Evolutionary conservation across 1,140 invertebrate species (phyloP).

Genomic region (Drosophila pseudoananassae): DNA sequence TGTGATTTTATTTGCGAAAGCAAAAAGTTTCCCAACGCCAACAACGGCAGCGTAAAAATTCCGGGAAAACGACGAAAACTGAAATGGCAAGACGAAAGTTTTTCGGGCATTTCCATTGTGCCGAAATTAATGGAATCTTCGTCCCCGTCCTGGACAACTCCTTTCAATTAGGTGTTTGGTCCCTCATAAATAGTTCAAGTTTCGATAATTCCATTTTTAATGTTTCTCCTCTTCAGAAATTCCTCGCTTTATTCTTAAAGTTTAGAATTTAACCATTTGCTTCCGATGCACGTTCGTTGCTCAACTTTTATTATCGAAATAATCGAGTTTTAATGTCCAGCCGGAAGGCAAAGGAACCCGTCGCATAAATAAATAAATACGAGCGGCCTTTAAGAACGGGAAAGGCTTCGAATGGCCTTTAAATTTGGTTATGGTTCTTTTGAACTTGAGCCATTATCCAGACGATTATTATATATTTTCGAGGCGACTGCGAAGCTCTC

Average conservation of each 20-base stretch:
- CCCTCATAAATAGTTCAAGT: conserved; percentile 47
- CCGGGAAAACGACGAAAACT: conserved; percentile 23
- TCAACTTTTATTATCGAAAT: conserved; percentile 74
- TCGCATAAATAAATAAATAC: conserved; percentile 70
- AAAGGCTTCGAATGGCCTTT: conserved; percentile 57
- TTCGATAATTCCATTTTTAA: conserved; percentile 44
- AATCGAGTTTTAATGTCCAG: conserved; percentile 73
- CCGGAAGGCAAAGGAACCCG: conserved; percentile 37
- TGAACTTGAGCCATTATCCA: conserved; percentile 62
- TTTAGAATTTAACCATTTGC: conserved; percentile 41
- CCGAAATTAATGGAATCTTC: conserved; percentile 34
- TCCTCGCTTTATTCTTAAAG: conserved; percentile 14
- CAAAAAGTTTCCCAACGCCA: conserved; percentile 30
- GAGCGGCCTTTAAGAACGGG: conserved; percentile 21
- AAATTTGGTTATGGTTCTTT: conserved; percentile 45
- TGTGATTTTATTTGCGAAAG: conserved; percentile 64
- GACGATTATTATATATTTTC: conserved; percentile 42
- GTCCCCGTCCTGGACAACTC: neutral
- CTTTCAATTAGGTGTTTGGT: conserved; percentile 44
- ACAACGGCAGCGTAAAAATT: conserved; percentile 42
- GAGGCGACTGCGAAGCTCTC: neutral
- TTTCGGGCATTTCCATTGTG: conserved; percentile 21
- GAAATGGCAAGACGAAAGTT: conserved; percentile 22
- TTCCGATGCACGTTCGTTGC: conserved; percentile 60
- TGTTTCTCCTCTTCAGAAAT: conserved; percentile 9